Conservation (phyloP, 1,140 invertebrate genomes). For the Palaemon carinicauda region DNA sequence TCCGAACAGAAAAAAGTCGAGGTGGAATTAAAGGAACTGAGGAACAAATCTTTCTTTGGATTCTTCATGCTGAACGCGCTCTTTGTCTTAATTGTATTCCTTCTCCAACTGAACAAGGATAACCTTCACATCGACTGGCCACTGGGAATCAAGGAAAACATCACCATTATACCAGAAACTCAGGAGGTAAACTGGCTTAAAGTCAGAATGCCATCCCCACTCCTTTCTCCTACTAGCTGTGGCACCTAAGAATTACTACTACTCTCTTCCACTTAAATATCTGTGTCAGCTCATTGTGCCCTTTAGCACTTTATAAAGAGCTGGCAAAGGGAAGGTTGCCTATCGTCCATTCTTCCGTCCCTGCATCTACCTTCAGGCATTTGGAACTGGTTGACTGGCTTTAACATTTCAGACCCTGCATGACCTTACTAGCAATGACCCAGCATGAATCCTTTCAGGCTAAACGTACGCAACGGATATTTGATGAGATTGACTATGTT, state of each 20-base stretch:
- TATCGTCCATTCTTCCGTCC: no score
- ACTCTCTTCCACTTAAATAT: neutral
- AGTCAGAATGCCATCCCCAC: neutral
- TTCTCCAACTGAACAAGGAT: conserved; percentile 98
- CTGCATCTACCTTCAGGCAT: neutral
- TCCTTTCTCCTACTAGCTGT: conserved; percentile 24
- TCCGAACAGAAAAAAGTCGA: conserved; percentile 81
- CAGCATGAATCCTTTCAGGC: conserved; percentile 16
- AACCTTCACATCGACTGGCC: conserved; percentile 94
- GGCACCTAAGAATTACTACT: neutral
- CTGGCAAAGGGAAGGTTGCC: no score
- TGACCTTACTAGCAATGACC: conserved; percentile 29
- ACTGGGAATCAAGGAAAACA: conserved; percentile 91
- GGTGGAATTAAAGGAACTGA: conserved; percentile 86
- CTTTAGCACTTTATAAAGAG: no score
- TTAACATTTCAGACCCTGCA: neutral
- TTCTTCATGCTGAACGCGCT: conserved; percentile 99
- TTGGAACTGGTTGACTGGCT: neutral
- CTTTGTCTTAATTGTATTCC: conserved; percentile 97
- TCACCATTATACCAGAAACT: conserved; percentile 90
- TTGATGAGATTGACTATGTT: no score
- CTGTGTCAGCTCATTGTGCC: neutral
- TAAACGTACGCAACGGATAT: neutral
- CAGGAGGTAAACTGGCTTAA: conserved; percentile 73
- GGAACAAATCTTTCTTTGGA: conserved; percentile 96